phyloP scores from a whole-genome alignment of 1,140 invertebrate species.

The Leptoteleia sp. region DNA sequence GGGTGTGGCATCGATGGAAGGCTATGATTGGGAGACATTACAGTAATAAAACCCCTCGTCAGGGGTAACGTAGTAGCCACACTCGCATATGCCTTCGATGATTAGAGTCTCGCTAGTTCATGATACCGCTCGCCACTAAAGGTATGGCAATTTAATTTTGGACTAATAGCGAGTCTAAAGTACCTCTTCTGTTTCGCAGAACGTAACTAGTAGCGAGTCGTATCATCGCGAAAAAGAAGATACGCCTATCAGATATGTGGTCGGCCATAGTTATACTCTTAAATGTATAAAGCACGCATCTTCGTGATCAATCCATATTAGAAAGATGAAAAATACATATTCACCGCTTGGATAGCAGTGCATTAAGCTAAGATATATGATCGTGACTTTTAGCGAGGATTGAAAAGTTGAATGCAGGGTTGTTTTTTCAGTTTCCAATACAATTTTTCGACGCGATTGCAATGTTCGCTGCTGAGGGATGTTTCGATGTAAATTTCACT shows the following conservation, averaged over 20 bases:
- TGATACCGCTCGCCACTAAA: conserved; percentile 72
- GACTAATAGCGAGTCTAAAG: conserved; percentile 56
- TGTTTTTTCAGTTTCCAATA: conserved; percentile 18
- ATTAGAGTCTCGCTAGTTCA: conserved; percentile 76
- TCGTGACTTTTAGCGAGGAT: conserved; percentile 34
- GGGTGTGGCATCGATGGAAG: conserved; percentile 70
- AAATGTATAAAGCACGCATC: conserved; percentile 70
- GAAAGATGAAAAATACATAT: conserved; percentile 57
- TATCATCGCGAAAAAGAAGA: conserved; percentile 53
- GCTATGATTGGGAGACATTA: conserved; percentile 78
- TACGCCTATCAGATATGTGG: conserved; percentile 60
- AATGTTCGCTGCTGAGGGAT: too few relatives aligned
- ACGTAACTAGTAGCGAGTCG: conserved; percentile 59
- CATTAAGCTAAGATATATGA: conserved; percentile 47
- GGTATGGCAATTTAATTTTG: conserved; percentile 77
- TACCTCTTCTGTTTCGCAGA: conserved; percentile 61
- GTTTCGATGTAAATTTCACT: too few relatives aligned
- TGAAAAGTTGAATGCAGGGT: conserved; percentile 1
- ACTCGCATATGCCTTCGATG: conserved; percentile 71
- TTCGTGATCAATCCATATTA: conserved; percentile 72
- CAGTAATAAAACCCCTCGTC: conserved; percentile 76
- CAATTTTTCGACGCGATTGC: too few relatives aligned
- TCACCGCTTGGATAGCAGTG: conserved; percentile 21
- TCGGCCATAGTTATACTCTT: conserved; percentile 53
- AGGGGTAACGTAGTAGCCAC: conserved; percentile 77